Evolutionary conservation across 2,888 invertebrate genomes (phyloP).

Genomic region (Stegana nigrithorax): DNA sequence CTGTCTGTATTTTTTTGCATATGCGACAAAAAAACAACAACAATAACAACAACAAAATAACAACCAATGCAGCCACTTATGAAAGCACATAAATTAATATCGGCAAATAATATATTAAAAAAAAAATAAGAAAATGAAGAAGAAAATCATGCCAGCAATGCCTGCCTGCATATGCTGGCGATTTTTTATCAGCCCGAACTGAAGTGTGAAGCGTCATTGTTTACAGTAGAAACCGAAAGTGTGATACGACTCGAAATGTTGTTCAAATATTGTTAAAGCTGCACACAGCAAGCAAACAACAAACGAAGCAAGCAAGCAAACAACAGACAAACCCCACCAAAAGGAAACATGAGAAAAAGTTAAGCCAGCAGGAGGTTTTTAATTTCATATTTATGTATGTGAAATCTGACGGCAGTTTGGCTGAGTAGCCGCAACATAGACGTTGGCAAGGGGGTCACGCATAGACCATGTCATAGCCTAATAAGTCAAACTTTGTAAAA

Average conservation of each 20-base stretch:
- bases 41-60: neutral
- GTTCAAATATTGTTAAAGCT: neutral
- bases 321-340: no score
- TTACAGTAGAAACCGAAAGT: conserved; percentile 11
- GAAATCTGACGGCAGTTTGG: no score
- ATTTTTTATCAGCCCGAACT: conserved; percentile 8
- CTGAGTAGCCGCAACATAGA: no score
- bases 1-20: neutral
- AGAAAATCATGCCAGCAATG: neutral
- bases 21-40: conserved; percentile 6
- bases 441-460: no score
- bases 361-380: neutral
- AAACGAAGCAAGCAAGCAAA: no score
- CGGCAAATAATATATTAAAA: neutral
- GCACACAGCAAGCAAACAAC: no score
- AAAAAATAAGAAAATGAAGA: neutral
- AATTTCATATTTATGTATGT: no score
- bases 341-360: neutral
- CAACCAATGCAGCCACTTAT: no score
- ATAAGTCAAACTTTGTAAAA: no score
- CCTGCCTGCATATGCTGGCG: neutral
- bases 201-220: neutral
- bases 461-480: no score
- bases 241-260: neutral
- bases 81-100: neutral